Conservation (phyloP, 2,888 invertebrate species). For the Mallateleia sp. region DNA sequence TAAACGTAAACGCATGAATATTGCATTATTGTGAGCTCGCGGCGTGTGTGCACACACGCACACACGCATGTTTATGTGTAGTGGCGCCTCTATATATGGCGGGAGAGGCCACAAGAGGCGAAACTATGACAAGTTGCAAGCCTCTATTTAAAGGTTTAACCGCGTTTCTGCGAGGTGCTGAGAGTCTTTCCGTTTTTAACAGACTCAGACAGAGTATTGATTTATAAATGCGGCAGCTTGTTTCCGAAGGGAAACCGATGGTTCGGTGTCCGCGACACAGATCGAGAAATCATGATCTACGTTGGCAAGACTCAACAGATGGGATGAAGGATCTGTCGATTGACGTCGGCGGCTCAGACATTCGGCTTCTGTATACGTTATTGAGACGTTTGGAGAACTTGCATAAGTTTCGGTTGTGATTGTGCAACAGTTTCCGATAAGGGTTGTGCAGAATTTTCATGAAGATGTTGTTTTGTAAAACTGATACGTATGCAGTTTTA, state of each 20-base stretch:
- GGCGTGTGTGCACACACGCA: constrained; percentile 1
- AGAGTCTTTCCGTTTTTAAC: constrained; percentile 56
- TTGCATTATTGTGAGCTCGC: constrained; percentile 26
- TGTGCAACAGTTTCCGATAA: too few species aligned
- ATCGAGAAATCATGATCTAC: constrained; percentile 36
- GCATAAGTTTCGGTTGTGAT: too few species aligned
- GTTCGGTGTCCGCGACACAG: constrained; percentile 1
- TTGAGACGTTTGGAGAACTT: too few species aligned
- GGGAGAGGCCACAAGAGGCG: constrained; percentile 76
- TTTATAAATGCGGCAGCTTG: constrained; percentile 53
- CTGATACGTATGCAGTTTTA: too few species aligned
- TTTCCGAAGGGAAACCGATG: constrained; percentile 22
- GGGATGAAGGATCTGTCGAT: neutral
- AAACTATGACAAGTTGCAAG: constrained; percentile 78
- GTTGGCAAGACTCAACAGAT: neutral
- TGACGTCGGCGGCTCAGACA: too few species aligned
- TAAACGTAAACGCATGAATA: constrained; percentile 42
- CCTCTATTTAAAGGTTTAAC: constrained; percentile 76
- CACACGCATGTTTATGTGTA: neutral
- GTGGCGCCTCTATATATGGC: constrained; percentile 74
- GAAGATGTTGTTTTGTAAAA: too few species aligned
- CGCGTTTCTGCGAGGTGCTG: constrained; percentile 71
- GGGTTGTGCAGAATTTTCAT: too few species aligned
- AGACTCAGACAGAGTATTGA: constrained; percentile 53
- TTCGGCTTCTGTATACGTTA: too few species aligned